These are phyloP conservation scores for Oscheius myriophilus DNA, from an alignment of 2,888 invertebrate genomes.

Conservation along the genomic window DNA sequence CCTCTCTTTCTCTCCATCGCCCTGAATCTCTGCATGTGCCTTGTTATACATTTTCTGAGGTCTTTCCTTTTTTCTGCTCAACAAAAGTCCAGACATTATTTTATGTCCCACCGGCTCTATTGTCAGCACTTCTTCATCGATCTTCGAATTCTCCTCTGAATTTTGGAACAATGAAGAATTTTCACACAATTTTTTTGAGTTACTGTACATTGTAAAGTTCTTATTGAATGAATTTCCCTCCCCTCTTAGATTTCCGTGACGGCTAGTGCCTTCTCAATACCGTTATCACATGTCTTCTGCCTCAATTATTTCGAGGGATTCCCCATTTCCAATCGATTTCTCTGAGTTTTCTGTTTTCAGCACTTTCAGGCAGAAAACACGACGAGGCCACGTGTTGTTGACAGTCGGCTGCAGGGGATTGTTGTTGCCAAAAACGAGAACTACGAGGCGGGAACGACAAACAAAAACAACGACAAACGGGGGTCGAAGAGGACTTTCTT, in stretches of 20 bases:
- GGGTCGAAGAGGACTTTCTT: no score
- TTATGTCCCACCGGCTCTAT: no score
- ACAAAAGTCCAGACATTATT: no score
- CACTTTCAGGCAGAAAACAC: not conserved
- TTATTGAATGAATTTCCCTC: no score
- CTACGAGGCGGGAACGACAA: not conserved
- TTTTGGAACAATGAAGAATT: no score
- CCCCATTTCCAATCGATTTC: not conserved
- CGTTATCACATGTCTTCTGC: not conserved
- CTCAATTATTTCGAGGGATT: not conserved
- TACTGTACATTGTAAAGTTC: no score
- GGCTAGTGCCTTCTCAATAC: no score
- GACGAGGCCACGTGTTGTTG: slow-evolving; percentile 1
- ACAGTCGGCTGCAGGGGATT: not conserved
- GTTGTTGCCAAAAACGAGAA: not conserved
- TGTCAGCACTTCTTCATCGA: no score
- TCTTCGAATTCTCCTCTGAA: no score
- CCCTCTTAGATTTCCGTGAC: no score
- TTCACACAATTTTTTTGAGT: no score
- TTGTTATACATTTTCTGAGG: not conserved
- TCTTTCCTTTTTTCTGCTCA: no score
- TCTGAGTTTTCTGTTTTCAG: not conserved
- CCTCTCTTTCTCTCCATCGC: slow-evolving; percentile 10
- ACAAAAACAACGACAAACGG: not conserved
- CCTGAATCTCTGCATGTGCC: not conserved